A percentile compares a stretch with the other conserved stretches of the same genome.
phyloP scores from a whole-genome alignment of 2,113 vertebrate genomes.

The Pteronura brasiliensis region DNA sequence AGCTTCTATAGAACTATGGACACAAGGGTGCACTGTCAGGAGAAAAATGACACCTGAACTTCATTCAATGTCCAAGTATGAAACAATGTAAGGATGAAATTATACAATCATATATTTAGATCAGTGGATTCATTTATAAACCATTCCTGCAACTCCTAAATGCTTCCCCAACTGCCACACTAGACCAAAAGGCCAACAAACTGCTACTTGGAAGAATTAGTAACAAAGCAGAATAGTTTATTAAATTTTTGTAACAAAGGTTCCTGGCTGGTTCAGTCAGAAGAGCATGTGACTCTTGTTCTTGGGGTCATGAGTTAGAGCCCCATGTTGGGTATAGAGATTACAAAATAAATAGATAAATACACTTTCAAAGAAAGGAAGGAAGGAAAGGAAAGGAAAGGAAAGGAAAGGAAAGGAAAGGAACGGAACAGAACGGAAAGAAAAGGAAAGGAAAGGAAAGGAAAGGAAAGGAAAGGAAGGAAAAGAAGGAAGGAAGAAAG shows the following conservation, averaged over 20 bases:
- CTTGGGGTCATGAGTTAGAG: neutral
- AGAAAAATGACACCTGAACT: slow-evolving; percentile 10
- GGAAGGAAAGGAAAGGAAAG: too few species aligned
- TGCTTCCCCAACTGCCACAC: neutral
- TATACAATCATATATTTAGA: neutral
- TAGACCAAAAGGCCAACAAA: neutral
- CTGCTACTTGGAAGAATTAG: neutral
- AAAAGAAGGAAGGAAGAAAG: neutral
- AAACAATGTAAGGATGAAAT: neutral
- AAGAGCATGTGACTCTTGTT: neutral
- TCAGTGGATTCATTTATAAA: slow-evolving; percentile 16
- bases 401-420: neutral
- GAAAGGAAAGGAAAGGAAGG: too few species aligned
- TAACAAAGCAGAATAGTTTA: slow-evolving; percentile 20
- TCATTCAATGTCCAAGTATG: slow-evolving; percentile 10
- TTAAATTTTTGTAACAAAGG: neutral
- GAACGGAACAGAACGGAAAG: neutral
- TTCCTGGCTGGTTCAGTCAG: neutral
- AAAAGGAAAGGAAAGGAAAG: too few species aligned
- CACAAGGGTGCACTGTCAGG: neutral
- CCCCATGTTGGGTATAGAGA: neutral
- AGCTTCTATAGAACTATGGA: neutral
- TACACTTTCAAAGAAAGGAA: neutral
- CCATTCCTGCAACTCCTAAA: neutral
- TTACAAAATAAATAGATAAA: neutral